Percentiles rank a stretch among this genome's conserved stretches.
These are phyloP conservation scores for Donacobius atricapilla DNA, from an alignment of 2,113 vertebrate species.

Conservation along the genomic window DNA sequence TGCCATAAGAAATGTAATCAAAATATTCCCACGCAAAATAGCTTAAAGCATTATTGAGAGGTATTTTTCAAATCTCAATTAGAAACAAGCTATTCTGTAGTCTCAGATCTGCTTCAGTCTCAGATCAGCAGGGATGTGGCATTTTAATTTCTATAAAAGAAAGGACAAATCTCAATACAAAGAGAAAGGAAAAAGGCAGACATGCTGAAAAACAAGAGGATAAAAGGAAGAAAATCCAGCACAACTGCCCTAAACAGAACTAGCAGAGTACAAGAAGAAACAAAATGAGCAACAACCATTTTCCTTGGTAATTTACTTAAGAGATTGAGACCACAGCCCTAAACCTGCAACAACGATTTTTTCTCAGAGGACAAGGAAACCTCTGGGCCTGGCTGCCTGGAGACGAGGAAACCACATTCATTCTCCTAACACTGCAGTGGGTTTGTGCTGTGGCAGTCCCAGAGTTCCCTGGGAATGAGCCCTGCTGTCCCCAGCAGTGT, in stretches of 20 bases:
- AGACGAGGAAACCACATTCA: not conserved
- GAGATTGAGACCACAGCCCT: conserved; percentile 14
- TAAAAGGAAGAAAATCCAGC: conserved; percentile 1
- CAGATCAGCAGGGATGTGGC: not conserved
- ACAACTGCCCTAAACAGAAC: not conserved
- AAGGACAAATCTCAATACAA: conserved; percentile 21
- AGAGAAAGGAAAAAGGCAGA: conserved; percentile 5
- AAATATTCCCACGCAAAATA: conserved; percentile 31
- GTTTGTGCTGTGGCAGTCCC: not conserved
- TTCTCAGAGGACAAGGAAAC: not conserved
- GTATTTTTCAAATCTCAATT: conserved; percentile 32
- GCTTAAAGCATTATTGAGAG: not conserved
- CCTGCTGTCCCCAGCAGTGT: not conserved
- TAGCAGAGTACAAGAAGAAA: not conserved
- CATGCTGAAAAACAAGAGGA: conserved; percentile 17
- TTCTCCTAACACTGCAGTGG: not conserved
- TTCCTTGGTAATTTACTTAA: conserved; percentile 47
- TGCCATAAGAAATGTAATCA: conserved; percentile 7
- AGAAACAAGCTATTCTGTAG: conserved; percentile 13
- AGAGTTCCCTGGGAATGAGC: not conserved
- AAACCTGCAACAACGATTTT: not conserved
- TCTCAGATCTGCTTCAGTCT: conserved; percentile 12
- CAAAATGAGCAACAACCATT: not conserved
- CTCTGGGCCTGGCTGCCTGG: not conserved
- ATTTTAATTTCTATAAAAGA: conserved; percentile 29